These are phyloP conservation scores for Anser brachyrhynchus DNA, from an alignment of 2,113 vertebrate species.

Conservation along the genomic window DNA sequence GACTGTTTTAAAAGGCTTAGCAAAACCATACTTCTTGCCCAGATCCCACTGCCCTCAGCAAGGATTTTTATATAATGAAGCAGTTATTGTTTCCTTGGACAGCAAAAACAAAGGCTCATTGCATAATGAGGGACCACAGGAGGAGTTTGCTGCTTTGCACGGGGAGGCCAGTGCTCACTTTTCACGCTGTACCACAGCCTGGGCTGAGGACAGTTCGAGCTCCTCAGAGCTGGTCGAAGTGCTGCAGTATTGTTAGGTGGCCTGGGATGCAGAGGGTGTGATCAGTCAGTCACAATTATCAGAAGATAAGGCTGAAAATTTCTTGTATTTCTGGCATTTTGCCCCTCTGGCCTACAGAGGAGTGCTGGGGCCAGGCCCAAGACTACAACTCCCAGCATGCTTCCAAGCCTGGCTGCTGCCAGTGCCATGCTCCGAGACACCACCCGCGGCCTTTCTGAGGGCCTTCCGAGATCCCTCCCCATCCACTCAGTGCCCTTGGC, in stretches of 20 bases:
- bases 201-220: not conserved
- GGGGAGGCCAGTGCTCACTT: not conserved
- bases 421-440: accelerated
- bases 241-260: not conserved
- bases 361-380: not conserved
- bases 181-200: not conserved
- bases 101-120: not conserved
- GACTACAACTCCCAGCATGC: not conserved
- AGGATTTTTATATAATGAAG: not conserved
- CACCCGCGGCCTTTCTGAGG: too few species aligned
- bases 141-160: not conserved
- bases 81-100: not conserved
- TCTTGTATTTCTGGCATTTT: not conserved
- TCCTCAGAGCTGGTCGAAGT: not conserved
- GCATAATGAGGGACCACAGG: not conserved
- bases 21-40: not conserved
- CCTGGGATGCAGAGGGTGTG: accelerated
- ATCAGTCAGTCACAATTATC: not conserved
- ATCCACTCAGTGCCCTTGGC: not conserved
- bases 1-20: not conserved
- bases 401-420: too few species aligned
- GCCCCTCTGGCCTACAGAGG: accelerated
- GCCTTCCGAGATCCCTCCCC: too few species aligned
- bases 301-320: too few species aligned
- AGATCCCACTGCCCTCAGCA: not conserved